Percentiles rank a stretch among this genome's conserved stretches.
phyloP scores from a whole-genome alignment of 2,113 vertebrate genomes.

The Hippocampus zosterae region DNA sequence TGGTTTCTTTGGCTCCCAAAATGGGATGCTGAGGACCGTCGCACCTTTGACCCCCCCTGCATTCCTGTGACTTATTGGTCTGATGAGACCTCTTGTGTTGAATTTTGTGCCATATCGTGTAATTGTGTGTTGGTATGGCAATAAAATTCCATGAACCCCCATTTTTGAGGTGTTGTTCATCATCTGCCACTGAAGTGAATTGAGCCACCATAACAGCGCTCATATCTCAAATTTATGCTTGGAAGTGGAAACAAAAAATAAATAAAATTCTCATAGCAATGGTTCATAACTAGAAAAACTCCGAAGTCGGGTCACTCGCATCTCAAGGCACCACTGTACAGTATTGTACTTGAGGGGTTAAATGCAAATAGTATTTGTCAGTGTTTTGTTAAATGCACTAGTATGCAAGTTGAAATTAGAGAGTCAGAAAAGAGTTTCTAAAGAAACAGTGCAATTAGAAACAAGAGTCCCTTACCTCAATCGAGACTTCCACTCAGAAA shows the following conservation, averaged over 20 bases:
- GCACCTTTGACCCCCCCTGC: too few relatives aligned
- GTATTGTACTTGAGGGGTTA: neutral
- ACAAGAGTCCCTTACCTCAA: constrained; percentile 61
- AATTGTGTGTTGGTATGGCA: too few relatives aligned
- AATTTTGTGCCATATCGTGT: too few relatives aligned
- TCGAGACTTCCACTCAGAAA: constrained; percentile 59
- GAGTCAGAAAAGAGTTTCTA: neutral
- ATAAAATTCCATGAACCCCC: too few relatives aligned
- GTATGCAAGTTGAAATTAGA: neutral
- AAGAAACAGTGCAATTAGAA: neutral
- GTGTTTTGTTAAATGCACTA: neutral
- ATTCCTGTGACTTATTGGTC: too few relatives aligned
- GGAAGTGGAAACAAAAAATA: too few relatives aligned
- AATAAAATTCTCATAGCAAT: neutral
- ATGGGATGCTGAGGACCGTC: too few relatives aligned
- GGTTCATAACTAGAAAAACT: neutral
- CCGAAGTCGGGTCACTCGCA: neutral
- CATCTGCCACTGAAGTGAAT: too few relatives aligned
- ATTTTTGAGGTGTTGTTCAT: too few relatives aligned
- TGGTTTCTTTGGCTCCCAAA: too few relatives aligned
- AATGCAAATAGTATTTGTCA: neutral
- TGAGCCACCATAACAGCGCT: neutral
- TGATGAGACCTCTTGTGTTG: too few relatives aligned
- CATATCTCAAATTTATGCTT: neutral
- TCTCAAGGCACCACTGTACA: too few relatives aligned